Evolutionary conservation across 2,113 vertebrate species (phyloP), one percentile per base, ranked within the genome.

Genomic region (Vulpes ferrilata): DNA sequence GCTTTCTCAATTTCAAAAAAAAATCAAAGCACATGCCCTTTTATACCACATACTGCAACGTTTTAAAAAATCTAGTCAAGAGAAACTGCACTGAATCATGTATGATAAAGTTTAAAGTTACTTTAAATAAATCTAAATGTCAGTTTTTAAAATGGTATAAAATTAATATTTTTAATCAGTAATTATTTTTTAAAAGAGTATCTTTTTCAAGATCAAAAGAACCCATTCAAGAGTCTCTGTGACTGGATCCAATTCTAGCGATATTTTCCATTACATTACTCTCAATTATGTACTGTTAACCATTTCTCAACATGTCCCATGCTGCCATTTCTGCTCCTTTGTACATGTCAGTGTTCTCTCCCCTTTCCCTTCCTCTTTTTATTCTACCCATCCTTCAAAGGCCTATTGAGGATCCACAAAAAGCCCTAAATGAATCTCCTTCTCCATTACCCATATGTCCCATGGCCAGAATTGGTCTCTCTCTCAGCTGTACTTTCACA

Each of bases 401-500:
- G 80, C 67, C 93, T 89, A 27, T 1, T 57, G 30, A 92, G 82
- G 65, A 78, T 32, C 35, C 51, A 53, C 30, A 55, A 48, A 55
- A 92, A 78, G 32, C 12, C 19, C 79, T 88, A 78, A 88, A 38
- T 48, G 38, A 94, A 65, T 90, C 30, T n/a, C 78, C 86, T 87
- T 94, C 32, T 88, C n/a, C 35, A 95, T 87, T 89, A 86, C n/a
- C 27, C 20, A 23, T 59, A 32, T n/a, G 79, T 43, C 22, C 90
- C 43, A 69, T 17, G 15, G 38, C 30, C 55, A 93, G 87, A 93
- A 93, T 1, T 95, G 76, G 25, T 88, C 67, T 95, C 60, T 91
- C 84, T 22, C 30, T 97, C 67, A 64, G 83, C 76, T 95, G 76
- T 94, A 96, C 71, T 80, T 94, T 55, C 83, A 94, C 64, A 93